phyloP scores from a whole-genome alignment of 2,797 vertebrate genomes.

The Xiphorhynchus erythropygius region DNA sequence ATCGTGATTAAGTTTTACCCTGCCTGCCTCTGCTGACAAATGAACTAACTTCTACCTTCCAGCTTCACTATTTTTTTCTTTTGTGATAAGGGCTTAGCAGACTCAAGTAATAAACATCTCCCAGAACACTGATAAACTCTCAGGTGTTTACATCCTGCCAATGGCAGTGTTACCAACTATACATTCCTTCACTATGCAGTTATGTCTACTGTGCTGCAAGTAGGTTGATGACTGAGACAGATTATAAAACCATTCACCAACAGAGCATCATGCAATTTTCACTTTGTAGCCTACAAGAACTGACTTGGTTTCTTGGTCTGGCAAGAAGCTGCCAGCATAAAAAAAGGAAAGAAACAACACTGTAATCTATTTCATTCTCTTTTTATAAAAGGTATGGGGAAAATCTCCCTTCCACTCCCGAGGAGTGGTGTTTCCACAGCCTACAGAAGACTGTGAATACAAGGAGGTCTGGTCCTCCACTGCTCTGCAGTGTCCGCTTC shows the following conservation, averaged over 20 bases:
- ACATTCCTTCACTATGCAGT: conserved; percentile 62
- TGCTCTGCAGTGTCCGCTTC: background rate
- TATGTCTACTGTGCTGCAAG: conserved; percentile 24
- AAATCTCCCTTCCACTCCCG: background rate
- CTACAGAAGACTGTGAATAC: background rate
- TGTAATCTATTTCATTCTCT: background rate
- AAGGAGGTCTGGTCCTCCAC: background rate
- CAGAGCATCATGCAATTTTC: background rate
- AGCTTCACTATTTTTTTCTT: background rate
- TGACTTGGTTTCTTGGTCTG: background rate
- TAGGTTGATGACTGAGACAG: conserved; percentile 9
- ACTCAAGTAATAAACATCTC: conserved; percentile 19
- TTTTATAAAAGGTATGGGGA: background rate
- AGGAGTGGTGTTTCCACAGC: background rate
- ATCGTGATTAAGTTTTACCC: background rate
- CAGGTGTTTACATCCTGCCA: conserved; percentile 21
- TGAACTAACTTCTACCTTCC: background rate
- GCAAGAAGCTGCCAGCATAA: background rate
- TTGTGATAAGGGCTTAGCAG: background rate
- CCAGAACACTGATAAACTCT: conserved; percentile 15
- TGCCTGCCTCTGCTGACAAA: background rate
- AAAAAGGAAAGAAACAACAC: background rate
- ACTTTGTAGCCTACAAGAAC: background rate
- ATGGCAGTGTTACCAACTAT: background rate
- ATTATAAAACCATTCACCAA: background rate